Percentiles rank a stretch among this genome's conserved stretches.
phyloP scores from a whole-genome alignment of 30 jellyfish, hydroid and myxozoan genomes.

The Turritopsis rubra region DNA sequence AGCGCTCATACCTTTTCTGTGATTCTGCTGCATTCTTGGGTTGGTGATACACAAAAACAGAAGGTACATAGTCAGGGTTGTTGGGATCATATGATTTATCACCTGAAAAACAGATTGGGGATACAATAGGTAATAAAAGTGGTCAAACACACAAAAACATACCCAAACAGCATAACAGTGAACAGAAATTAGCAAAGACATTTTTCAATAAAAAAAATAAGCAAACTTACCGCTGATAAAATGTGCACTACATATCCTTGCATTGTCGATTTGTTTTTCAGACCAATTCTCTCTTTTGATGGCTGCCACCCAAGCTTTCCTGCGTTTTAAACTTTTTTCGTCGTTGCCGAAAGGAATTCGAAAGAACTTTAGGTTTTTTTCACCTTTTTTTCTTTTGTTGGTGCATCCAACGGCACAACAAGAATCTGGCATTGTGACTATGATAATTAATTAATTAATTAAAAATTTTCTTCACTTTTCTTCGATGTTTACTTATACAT shows the following conservation, averaged over 20 bases:
- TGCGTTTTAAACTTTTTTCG: background rate
- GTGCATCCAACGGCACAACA: background rate
- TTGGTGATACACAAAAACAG: slow-evolving; percentile 4
- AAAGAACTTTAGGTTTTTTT: background rate
- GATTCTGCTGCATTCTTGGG: background rate
- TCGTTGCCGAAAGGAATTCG: background rate
- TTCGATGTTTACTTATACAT: background rate
- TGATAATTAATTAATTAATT: background rate
- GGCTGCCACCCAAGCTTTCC: background rate
- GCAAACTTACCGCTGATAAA: background rate
- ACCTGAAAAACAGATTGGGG: background rate
- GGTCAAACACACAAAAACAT: too few species aligned
- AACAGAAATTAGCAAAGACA: background rate
- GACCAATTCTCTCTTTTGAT: background rate
- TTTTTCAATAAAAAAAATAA: background rate
- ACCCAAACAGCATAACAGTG: background rate
- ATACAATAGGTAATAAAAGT: background rate
- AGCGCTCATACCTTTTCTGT: background rate
- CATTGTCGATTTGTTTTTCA: background rate
- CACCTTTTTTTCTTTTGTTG: background rate
- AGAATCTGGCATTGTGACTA: background rate
- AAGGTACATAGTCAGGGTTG: slow-evolving; percentile 16
- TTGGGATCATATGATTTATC: background rate
- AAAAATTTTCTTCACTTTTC: background rate
- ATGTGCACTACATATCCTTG: background rate